phyloP scores from a whole-genome alignment of 2,797 vertebrate species.

The Chrysolophus pictus region DNA sequence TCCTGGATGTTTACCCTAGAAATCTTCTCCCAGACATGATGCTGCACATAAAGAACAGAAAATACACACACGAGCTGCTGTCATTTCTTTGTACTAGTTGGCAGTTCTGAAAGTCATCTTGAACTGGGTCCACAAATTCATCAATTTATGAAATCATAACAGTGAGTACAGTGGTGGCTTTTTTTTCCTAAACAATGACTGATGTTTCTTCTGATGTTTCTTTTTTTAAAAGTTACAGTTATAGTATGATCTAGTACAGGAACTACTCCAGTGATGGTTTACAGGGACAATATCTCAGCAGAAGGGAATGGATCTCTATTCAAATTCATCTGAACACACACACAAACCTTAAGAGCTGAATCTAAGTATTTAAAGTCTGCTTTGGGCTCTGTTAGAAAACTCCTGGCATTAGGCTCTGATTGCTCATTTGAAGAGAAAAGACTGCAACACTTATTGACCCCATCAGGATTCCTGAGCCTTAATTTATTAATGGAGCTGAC shows the following conservation, averaged over 20 bases:
- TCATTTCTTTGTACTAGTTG: neutral
- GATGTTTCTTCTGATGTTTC: neutral
- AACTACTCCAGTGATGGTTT: neutral
- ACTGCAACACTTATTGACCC: neutral
- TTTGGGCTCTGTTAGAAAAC: neutral
- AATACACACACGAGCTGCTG: neutral
- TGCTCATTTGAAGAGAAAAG: neutral
- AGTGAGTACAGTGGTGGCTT: rapidly evolving
- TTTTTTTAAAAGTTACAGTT: neutral
- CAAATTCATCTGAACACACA: neutral
- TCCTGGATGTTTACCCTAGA: neutral
- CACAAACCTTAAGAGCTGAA: neutral
- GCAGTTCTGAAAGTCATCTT: neutral
- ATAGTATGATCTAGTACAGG: neutral
- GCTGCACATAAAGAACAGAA: neutral
- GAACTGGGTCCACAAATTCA: neutral
- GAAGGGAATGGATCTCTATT: neutral
- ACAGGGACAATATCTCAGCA: neutral
- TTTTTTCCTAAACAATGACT: neutral
- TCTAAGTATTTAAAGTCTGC: neutral
- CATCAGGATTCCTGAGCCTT: neutral
- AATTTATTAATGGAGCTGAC: neutral
- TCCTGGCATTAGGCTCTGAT: neutral
- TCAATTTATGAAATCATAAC: neutral
- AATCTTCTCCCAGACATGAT: neutral